A percentile compares a stretch with the other conserved stretches of the same genome.
Evolutionary conservation across 2,797 vertebrate species (phyloP).

Genomic region (Thunnus albacares): DNA sequence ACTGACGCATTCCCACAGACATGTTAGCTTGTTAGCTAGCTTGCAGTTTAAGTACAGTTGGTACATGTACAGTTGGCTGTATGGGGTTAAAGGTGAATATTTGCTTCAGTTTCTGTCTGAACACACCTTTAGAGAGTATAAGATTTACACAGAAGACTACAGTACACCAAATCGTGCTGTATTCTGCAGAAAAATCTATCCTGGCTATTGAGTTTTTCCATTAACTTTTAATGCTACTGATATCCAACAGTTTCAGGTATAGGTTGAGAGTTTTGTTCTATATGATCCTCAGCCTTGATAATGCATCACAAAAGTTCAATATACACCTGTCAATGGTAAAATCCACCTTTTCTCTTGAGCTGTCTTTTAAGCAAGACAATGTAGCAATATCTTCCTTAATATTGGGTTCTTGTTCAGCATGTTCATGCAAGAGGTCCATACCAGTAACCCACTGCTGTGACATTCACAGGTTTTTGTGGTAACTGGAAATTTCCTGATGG

Average conservation of each 20-base stretch:
- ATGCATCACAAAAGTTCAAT: background rate
- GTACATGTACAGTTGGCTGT: background rate
- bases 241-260: background rate
- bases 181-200: background rate
- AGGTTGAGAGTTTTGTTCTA: background rate
- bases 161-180: background rate
- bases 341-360: background rate
- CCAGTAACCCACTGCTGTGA: background rate
- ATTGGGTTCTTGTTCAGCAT: background rate
- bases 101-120: background rate
- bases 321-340: background rate
- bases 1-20: background rate
- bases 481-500: background rate
- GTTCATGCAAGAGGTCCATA: too few species aligned
- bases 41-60: background rate
- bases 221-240: background rate
- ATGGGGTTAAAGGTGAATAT: background rate
- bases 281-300: background rate
- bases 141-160: background rate
- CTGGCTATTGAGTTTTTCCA: background rate
- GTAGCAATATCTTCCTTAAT: background rate
- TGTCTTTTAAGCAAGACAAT: background rate
- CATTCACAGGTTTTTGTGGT: too few species aligned
- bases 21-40: background rate
- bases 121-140: too few species aligned